These are phyloP conservation scores for Schizopygopsis malacanthus DNA, from an alignment of 2,797 vertebrate species.

Conservation along the genomic window DNA sequence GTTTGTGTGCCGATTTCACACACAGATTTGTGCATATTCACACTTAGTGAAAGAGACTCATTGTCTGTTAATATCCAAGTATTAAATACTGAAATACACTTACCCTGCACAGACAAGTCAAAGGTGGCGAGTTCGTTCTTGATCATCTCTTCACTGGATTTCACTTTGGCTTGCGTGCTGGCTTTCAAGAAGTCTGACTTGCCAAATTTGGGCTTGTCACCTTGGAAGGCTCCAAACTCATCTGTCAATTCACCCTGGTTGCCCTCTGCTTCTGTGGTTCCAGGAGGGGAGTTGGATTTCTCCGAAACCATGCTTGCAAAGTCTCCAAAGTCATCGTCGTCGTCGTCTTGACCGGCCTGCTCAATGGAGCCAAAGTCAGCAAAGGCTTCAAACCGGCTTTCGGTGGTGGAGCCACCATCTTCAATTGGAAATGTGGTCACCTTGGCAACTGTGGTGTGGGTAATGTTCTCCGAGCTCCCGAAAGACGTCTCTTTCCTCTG, in stretches of 20 bases:
- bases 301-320: slow-evolving; percentile 81
- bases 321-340: slow-evolving; percentile 83
- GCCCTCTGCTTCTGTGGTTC: slow-evolving; percentile 63
- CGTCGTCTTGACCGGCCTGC: slow-evolving; percentile 59
- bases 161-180: slow-evolving; percentile 92
- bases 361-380: slow-evolving; percentile 77
- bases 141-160: slow-evolving; percentile 99
- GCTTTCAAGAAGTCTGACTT: slow-evolving; percentile 98
- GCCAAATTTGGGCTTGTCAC: slow-evolving; percentile 96
- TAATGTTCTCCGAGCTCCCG: slow-evolving; percentile 88
- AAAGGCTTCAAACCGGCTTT: slow-evolving; percentile 80
- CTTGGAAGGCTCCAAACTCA: slow-evolving; percentile 93
- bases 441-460: slow-evolving; percentile 81
- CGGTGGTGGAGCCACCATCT: slow-evolving; percentile 70
- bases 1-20: neutral
- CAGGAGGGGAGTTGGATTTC: slow-evolving; percentile 73
- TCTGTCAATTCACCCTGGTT: slow-evolving; percentile 78
- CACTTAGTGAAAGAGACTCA: neutral
- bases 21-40: neutral
- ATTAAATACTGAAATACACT: slow-evolving; percentile 62
- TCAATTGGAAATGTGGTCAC: slow-evolving; percentile 81
- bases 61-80: neutral
- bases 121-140: slow-evolving; percentile 95
- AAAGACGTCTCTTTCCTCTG: slow-evolving; percentile 87
- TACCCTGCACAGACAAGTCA: slow-evolving; percentile 97